Evolutionary conservation across 1,140 invertebrate genomes (phyloP).

Genomic region (Drosophila athabasca): DNA sequence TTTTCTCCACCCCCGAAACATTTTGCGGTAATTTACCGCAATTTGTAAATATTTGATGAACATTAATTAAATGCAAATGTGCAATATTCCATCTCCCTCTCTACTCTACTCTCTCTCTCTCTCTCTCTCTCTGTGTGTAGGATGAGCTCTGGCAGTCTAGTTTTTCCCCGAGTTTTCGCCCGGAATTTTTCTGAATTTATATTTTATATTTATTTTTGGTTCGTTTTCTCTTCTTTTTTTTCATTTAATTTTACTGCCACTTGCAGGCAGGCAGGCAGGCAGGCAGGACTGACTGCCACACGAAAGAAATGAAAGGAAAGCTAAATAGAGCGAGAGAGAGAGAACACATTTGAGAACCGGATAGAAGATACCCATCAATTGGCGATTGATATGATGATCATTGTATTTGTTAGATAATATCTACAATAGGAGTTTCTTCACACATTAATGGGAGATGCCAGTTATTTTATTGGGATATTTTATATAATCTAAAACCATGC

Average conservation of each 20-base stretch:
- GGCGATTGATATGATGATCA: too few species aligned
- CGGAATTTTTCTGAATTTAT: constrained; percentile 14
- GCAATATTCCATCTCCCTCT: constrained; percentile 6
- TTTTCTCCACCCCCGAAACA: constrained; percentile 25
- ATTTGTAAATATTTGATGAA: constrained; percentile 81
- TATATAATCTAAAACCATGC: too few species aligned
- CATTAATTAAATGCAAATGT: constrained; percentile 80
- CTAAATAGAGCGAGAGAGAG: constrained; percentile 1
- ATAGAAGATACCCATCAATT: too few species aligned
- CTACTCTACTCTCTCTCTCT: not conserved
- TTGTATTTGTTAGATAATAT: too few species aligned
- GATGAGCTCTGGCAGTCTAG: too few species aligned
- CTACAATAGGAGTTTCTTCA: too few species aligned
- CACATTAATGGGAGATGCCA: too few species aligned
- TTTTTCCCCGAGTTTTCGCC: constrained; percentile 20
- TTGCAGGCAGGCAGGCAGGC: constrained; percentile 19
- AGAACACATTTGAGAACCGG: too few species aligned
- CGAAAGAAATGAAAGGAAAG: not conserved
- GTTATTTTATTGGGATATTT: too few species aligned
- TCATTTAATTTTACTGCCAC: constrained; percentile 76
- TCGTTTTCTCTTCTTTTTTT: constrained; percentile 8
- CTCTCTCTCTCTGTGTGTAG: not conserved
- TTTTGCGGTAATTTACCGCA: constrained; percentile 68
- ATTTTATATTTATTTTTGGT: constrained; percentile 23
- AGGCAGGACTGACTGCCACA: not conserved